A percentile compares a stretch with the other conserved stretches of the same genome.
phyloP scores from a whole-genome alignment of 2,797 vertebrate species.

The Heterohyrax brucei region DNA sequence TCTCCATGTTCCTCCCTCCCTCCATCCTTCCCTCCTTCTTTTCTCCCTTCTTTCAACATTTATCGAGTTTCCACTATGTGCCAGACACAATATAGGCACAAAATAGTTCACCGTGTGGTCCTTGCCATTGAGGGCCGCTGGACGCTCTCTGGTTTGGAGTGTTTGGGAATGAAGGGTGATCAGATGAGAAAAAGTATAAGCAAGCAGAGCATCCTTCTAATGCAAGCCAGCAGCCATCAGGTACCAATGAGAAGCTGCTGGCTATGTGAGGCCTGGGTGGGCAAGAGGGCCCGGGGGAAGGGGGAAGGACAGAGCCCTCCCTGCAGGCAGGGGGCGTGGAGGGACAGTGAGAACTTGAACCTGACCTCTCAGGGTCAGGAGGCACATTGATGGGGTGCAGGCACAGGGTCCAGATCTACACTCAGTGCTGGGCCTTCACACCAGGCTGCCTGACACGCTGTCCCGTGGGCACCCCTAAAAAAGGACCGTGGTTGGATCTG shows the following conservation, averaged over 20 bases:
- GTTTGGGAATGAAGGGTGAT: not conserved
- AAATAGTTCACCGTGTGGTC: not conserved
- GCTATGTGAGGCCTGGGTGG: too few relatives aligned
- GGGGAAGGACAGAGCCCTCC: not conserved
- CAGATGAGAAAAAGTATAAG: not conserved
- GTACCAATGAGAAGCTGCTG: not conserved
- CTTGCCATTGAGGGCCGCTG: not conserved
- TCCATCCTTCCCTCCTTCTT: too few relatives aligned
- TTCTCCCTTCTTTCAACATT: too few relatives aligned
- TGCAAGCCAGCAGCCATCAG: not conserved
- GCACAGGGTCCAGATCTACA: not conserved
- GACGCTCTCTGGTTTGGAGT: not conserved
- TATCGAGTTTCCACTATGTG: too few relatives aligned
- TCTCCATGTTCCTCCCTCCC: not conserved
- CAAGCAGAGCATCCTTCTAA: not conserved
- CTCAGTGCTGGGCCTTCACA: too few relatives aligned
- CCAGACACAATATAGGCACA: not conserved
- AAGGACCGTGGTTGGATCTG: not conserved
- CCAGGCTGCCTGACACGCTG: not conserved
- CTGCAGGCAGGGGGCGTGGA: not conserved
- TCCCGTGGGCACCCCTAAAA: accelerated
- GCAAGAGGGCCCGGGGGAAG: not conserved
- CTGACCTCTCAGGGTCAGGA: not conserved
- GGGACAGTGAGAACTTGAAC: not conserved
- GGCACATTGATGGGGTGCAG: too few relatives aligned